These are phyloP conservation scores for Zapornia atra DNA, from an alignment of 2,113 vertebrate genomes.

Conservation along the genomic window DNA sequence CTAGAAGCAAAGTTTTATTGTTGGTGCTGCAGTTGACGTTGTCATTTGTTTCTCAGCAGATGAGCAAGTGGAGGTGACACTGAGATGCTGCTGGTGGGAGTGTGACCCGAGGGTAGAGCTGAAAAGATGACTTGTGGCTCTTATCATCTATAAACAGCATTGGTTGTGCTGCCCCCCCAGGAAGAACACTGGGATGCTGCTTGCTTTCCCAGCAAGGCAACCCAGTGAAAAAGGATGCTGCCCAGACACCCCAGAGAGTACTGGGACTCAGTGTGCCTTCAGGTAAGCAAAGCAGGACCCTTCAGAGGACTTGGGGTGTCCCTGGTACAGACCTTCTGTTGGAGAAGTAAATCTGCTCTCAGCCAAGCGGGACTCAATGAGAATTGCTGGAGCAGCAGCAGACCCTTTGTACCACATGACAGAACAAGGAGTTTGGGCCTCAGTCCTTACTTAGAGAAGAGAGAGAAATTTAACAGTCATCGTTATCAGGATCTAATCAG, in stretches of 20 bases:
- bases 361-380: background rate
- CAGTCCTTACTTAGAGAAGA: background rate
- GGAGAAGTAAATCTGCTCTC: background rate
- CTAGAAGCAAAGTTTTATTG: background rate
- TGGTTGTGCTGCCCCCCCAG: background rate
- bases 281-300: background rate
- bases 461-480: background rate
- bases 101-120: background rate
- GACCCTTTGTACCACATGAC: rapidly evolving
- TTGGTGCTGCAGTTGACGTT: background rate
- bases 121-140: background rate
- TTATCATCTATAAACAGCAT: background rate
- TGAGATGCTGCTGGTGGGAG: background rate
- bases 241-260: background rate
- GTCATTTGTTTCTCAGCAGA: background rate
- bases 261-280: too few relatives aligned
- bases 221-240: background rate
- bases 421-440: background rate
- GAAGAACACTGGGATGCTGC: background rate
- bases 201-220: background rate
- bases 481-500: background rate
- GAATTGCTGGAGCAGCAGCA: background rate
- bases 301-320: background rate
- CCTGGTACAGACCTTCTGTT: background rate
- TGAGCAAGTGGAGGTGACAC: background rate